Evolutionary conservation across 2,113 vertebrate genomes (phyloP).

Genomic region (Telmatochromis sp.): DNA sequence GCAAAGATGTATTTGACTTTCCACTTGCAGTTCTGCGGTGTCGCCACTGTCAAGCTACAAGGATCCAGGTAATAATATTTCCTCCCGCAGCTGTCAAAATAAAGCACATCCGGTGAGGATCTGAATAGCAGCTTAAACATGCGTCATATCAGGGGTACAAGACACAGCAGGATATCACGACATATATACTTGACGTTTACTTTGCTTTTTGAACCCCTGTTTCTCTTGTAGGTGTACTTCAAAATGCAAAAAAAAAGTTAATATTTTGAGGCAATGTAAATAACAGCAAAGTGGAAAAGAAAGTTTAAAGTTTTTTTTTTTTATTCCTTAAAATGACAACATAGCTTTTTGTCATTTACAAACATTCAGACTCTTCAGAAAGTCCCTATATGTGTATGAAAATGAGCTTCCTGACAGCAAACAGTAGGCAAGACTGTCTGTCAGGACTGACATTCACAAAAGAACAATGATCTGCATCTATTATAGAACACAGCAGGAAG

Average conservation of each 20-base stretch:
- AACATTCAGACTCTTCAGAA: background rate
- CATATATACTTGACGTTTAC: background rate
- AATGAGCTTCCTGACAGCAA: background rate
- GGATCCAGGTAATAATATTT: background rate
- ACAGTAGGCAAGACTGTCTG: background rate
- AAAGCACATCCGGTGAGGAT: background rate
- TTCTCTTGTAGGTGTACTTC: background rate
- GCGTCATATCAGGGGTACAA: background rate
- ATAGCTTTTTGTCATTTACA: background rate
- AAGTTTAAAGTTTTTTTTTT: background rate
- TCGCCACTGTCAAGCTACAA: background rate
- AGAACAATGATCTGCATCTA: background rate
- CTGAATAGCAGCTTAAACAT: background rate
- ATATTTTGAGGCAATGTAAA: background rate
- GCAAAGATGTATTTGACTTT: background rate
- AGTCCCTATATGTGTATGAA: background rate
- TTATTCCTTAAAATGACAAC: background rate
- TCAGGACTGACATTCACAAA: background rate
- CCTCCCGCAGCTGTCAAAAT: conserved; percentile 6
- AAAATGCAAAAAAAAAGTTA: background rate
- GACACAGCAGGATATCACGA: background rate
- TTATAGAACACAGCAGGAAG: background rate
- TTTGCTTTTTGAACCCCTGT: background rate
- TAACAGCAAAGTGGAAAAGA: background rate
- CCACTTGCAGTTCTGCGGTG: background rate